Evolutionary conservation across 2,888 invertebrate species (phyloP), one percentile per base, ranked within the genome.

Genomic region (Leptopterna dolabrata): DNA sequence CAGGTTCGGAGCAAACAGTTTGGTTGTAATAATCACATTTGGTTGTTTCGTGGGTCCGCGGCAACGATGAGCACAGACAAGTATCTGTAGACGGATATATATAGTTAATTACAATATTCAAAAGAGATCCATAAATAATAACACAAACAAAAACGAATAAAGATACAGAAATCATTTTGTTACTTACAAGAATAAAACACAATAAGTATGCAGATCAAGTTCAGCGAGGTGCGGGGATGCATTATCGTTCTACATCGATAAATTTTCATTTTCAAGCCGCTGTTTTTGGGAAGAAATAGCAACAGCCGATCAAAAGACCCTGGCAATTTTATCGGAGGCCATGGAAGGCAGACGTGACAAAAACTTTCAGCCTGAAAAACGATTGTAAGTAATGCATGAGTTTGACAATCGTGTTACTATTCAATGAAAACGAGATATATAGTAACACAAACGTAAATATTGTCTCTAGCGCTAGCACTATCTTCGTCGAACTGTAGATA

Each of bases 11-110:
- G 90, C 94, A 94, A 90, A 92, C 91, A 0, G 93, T 93, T 19
- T 93, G 93, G 91, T 96, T 95, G 91, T 94, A 95, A 92, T 94
- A 95, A 91, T 95, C 95, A 91, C 96, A 96, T 90, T 92, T 93
- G 9, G 93, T 93, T 6, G 95, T 94, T 73, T 73, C 85, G n/a
- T 83, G 83, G 9, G 85, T 7, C 11, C 73, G 45, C n/a, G 85
- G 85, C 16, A 85, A 47, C 7, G 85, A 73, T 19, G 27, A 24
- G 41, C 85, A 73, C 45, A 85, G 4, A 73, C 19, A 16, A 36
- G 47, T n/a, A 19, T 43, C 85, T 85, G 19, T 2, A 24, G 13
- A 51, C n/a, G n/a, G n/a, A n/a, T n/a, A n/a, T n/a, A n/a, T n/a
- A n/a, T 36, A 36, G 36, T 7, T 36, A 36, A 4, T 36, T 36